A percentile compares a stretch with the other conserved stretches of the same genome.
phyloP scores from a whole-genome alignment of 2,113 vertebrate species.

The Rhea pennata region DNA sequence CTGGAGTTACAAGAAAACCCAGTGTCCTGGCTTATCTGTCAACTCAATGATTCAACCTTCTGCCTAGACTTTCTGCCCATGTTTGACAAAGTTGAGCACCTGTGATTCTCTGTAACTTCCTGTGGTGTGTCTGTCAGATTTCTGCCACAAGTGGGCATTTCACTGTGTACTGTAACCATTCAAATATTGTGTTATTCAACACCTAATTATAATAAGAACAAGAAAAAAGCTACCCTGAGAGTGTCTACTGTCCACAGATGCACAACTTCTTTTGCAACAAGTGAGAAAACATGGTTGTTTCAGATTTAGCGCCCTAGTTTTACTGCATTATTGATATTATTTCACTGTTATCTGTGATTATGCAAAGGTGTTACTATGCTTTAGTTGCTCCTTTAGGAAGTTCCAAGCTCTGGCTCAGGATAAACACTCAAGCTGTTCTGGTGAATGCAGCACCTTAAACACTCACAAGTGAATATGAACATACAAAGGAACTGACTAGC shows the following conservation, averaged over 20 bases:
- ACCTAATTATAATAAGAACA: neutral
- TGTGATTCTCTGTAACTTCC: neutral
- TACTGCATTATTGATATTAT: neutral
- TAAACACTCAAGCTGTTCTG: neutral
- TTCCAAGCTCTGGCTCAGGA: neutral
- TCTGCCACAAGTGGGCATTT: neutral
- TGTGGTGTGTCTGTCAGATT: neutral
- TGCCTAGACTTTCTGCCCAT: neutral
- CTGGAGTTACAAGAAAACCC: neutral
- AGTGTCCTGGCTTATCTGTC: neutral
- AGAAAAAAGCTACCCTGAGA: neutral
- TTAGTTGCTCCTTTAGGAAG: neutral
- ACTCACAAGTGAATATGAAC: neutral
- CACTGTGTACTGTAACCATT: neutral
- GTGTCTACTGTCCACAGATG: neutral
- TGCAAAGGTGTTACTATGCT: neutral
- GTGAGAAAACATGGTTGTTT: neutral
- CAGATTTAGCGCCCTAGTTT: neutral
- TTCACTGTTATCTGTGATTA: neutral
- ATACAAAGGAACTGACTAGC: neutral
- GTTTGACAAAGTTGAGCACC: accelerated
- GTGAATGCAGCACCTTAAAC: neutral
- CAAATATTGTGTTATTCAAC: neutral
- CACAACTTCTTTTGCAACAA: neutral
- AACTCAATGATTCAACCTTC: neutral